Conservation (phyloP, 1,140 invertebrate genomes). For the Trissolcus basalis region DNA sequence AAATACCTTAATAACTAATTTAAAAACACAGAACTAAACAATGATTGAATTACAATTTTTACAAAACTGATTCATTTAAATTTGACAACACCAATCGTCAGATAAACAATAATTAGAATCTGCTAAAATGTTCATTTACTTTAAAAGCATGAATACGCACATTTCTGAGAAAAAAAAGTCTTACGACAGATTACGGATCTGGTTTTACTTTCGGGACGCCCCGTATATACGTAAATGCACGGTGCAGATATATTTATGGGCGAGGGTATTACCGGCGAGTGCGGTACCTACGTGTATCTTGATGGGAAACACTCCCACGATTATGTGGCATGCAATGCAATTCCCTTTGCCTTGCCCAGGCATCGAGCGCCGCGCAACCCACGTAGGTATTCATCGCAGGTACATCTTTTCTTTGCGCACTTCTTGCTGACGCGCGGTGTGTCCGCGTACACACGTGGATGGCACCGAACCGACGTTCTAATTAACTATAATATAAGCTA, state of each 20-base stretch:
- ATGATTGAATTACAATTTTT: no score
- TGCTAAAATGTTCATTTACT: no score
- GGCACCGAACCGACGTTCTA: slow-evolving; percentile 65
- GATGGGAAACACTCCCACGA: slow-evolving; percentile 75
- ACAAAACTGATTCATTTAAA: no score
- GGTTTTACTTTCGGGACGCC: slow-evolving; percentile 61
- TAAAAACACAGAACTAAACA: no score
- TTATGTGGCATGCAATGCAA: slow-evolving; percentile 74
- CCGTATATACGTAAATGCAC: slow-evolving; percentile 66
- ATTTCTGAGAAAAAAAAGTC: neutral
- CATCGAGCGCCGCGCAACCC: slow-evolving; percentile 59
- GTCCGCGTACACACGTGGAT: slow-evolving; percentile 37
- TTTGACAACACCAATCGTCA: no score
- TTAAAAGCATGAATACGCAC: no score
- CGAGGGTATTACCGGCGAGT: slow-evolving; percentile 68
- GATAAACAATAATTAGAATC: no score
- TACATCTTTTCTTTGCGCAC: slow-evolving; percentile 43
- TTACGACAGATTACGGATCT: neutral
- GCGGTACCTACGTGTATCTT: slow-evolving; percentile 72
- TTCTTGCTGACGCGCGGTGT: slow-evolving; percentile 46
- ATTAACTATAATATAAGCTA: slow-evolving; percentile 63
- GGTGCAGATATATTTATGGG: slow-evolving; percentile 70
- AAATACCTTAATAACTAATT: no score
- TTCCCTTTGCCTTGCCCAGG: slow-evolving; percentile 69
- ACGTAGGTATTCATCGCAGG: slow-evolving; percentile 56